Base-by-base conservation (phyloP, 2,888 invertebrate species). In the Mamestra brassicae region DNA sequence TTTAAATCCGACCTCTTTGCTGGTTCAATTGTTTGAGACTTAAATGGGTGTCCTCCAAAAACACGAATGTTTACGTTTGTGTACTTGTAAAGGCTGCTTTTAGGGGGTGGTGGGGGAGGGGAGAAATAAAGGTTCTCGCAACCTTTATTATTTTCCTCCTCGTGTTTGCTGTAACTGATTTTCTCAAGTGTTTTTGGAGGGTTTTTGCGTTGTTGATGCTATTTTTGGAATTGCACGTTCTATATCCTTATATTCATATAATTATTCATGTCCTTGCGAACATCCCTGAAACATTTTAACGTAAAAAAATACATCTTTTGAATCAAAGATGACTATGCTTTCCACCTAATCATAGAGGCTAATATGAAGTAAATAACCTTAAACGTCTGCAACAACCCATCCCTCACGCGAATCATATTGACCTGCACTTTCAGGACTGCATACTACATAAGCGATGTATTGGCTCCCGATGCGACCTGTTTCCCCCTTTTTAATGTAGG, bases 401-500 rank as follows among this genome's bases (percentile, higher is more conserved):
- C 15, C 13, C 57, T 47, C 63, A 26, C 54, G 50, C 38, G 42
- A 58, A 63, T 76, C 13, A 47, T 62, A 85, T 77, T 67, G 76
- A 61, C 38, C 38, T 68, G 74, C 55, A 76, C n/a, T 72, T 63
- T 50, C 72, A 81, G 83, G 71, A 74, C 72, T 79, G 80, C 80
- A 85, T 69, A 74, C 68, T 80, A 85, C 81, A 87, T 63, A 57
- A 67, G 45, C 62, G 52, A 38, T 60, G 60, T 58, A 72, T n/a
- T 34, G 61, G 68, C 63, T 83, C 81, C 81, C 78, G 70, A 69
- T 69, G 67, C 79, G 87, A 80, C 78, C 84, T 79, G 74, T 72
- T 84, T 65, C 71, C 78, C 83, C 78, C 79, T 69, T 76, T 70
- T n/a, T 42, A 78, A 92, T 89, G 89, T 91, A 89, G 91, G 91